Evolutionary conservation across 2,888 invertebrate genomes (phyloP), one percentile per base, ranked within the genome.

Genomic region (Dryococelus australis): DNA sequence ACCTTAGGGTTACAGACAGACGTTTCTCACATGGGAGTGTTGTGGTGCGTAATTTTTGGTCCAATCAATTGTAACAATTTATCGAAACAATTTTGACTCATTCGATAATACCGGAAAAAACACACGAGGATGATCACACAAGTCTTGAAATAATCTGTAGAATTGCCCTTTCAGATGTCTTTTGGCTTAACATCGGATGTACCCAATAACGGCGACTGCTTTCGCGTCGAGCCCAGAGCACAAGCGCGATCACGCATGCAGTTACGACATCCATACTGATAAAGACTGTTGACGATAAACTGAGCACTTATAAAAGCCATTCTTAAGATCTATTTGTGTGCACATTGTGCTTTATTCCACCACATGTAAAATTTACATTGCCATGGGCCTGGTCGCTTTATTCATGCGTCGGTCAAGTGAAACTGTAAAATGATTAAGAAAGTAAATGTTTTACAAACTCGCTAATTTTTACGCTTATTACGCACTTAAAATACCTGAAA

Each of bases 1-100:
- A 51, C 85, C 51, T 27, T 6, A 85, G 26, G 24, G 85, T 85
- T 85, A 85, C 51, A 27, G 86, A 86, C n/a, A 86, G 53, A 86
- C 28, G 78, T 13, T 78, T 5, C 28, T 86, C 78, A 20, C 78
- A 20, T 3, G 51, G 78, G 47, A 8, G 65, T 51, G 27, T 86
- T 20, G 12, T 78, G n/a, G 3, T 9, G 53, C 53, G 20, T 27
- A 24, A 78, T 78, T 13, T 47, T 65, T 86, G 86, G 86, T 8
- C 12, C 86, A 65, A 12, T 65, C 10, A 27, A 26, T 65, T 0
- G 8, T 35, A 65, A 86, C 27, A 78, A 86, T 28, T 26, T 12
- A 28, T 65, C 86, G 35, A 86, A 86, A 86, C 65, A 78, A 10
- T 65, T 78, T 86, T 78, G 24, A 28, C 65, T 86, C 65, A 86